Evolutionary conservation across 1,140 invertebrate species (phyloP).

Genomic region (Eufriesea mexicana): DNA sequence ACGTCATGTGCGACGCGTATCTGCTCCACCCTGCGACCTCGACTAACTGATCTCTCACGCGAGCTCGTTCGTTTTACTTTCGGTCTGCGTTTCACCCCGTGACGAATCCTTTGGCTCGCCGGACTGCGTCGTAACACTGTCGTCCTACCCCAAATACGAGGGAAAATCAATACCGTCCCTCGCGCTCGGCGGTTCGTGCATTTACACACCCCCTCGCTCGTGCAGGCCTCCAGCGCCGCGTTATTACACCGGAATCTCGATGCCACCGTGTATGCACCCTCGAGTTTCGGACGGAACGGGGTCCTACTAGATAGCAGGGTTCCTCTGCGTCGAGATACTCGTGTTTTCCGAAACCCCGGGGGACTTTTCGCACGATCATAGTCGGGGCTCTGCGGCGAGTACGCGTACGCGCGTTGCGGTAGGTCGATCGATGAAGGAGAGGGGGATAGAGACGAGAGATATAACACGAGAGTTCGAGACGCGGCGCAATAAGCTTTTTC

Average conservation of each 20-base stretch:
- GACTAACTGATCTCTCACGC: conserved; percentile 39
- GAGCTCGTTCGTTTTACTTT: conserved; percentile 17
- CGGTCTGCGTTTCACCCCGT: background rate
- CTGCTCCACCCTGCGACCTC: background rate
- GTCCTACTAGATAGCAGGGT: too few relatives aligned
- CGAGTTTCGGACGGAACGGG: background rate
- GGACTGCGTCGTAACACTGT: conserved; percentile 63
- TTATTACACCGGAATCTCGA: conserved; percentile 4
- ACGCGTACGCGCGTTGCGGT: conserved; percentile 35
- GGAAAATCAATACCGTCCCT: conserved; percentile 68
- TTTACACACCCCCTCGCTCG: background rate
- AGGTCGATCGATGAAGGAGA: conserved; percentile 35
- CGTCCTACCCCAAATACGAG: conserved; percentile 72
- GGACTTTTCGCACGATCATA: background rate
- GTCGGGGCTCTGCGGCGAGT: background rate
- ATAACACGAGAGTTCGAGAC: too few relatives aligned
- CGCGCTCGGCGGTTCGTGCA: background rate
- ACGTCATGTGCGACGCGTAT: background rate
- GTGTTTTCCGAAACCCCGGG: too few relatives aligned
- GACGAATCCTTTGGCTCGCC: conserved; percentile 37
- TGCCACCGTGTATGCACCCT: background rate
- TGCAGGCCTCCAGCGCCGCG: background rate
- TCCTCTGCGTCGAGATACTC: too few relatives aligned
- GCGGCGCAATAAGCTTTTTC: conserved; percentile 15
- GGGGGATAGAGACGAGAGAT: background rate